Base-by-base conservation (phyloP, 1,140 invertebrate species). In the Anagrus nilaparvatae region DNA sequence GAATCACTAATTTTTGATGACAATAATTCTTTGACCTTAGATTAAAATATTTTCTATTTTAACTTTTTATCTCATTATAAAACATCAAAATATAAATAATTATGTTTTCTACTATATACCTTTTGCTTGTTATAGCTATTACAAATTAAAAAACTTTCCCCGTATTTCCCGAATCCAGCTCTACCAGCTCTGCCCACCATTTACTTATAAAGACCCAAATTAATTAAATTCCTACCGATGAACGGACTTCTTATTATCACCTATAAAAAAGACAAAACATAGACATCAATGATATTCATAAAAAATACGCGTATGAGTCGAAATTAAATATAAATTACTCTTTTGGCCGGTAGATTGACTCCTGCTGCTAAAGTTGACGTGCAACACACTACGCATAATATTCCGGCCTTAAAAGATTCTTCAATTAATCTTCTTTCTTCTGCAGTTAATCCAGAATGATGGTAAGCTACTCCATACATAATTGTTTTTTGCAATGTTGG, bases 321-420 rank as follows among this genome's bases (percentile, higher is more conserved):
- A 32, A 31, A 46, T 30, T 14, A 18, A n/a, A 20, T 28, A 23
- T 32, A 5, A 36, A 29, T 55, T 58, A 77, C 89, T 55, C 89
- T 76, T 69, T 82, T 80, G 1, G 94, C 94, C 13, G 94, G 94
- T 43, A 98, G 74, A 76, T 98, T 98, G 4, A 98, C 90, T 9
- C 94, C 94, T 30, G 94, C 93, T 24, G 94, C 93, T 47, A 98
- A 71, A 12, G 94, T 98, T 3, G 93, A 96, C 21, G 94, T 98
- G 56, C 91, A 96, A 57, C 88, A 91, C 46, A 98, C 74, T 20
- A 92, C 82, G 49, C 79, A 88, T n/a, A 98, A 63, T 18, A 77
- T 79, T 1, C 87, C 86, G 28, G 70, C 67, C 52, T 74, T 69
- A 59, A 89, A 97, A 8, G 82, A 87, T 45, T 93, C 84, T 67